Evolutionary conservation across 2,797 vertebrate species (phyloP), one percentile per base, ranked within the genome.

Genomic region (Mastacembelus armatus): DNA sequence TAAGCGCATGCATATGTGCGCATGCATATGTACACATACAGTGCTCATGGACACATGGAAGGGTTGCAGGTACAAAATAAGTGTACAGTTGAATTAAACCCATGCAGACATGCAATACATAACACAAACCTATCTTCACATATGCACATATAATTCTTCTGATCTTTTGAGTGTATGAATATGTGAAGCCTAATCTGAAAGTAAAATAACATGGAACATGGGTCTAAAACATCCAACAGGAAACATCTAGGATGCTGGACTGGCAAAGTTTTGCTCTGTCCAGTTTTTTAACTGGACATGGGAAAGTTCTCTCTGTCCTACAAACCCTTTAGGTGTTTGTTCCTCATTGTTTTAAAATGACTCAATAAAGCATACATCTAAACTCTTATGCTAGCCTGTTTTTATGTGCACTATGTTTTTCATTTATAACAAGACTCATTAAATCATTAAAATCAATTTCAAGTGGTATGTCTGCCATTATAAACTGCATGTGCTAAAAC

Each of bases 61-160:
- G 19, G 4, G 59, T 21, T 30, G 21, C 36, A 51, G 18, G 56
- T 62, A 22, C 61, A 66, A 59, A 36, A 21, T 19, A 35, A 51
- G 33, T 18, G 33, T 12, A 14, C 16, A 33, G 35, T 36, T 35
- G 30, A 19, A 19, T 12, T 14, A 59, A 15, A 66, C 14, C 15
- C 30, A n/a, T 40, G 26, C 12, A 66, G n/a, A 36, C 2, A 33
- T 32, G 36, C 15, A 55, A 19, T 42, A 11, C 15, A 27, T 12
- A 39, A 14, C 12, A 22, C 11, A 43, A 26, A 27, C 14, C 33
- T 22, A 8, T 9, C 0, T 21, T 14, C 19, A 33, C 27, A 7
- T 7, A 24, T n/a, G 10, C 21, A 10, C 18, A n/a, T 10, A 51
- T 24, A 6, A n/a, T 15, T 47, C 32, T 29, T 49, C 27, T 10